phyloP scores from a whole-genome alignment of 2,113 vertebrate genomes.

The Corythoichthys intestinalis region DNA sequence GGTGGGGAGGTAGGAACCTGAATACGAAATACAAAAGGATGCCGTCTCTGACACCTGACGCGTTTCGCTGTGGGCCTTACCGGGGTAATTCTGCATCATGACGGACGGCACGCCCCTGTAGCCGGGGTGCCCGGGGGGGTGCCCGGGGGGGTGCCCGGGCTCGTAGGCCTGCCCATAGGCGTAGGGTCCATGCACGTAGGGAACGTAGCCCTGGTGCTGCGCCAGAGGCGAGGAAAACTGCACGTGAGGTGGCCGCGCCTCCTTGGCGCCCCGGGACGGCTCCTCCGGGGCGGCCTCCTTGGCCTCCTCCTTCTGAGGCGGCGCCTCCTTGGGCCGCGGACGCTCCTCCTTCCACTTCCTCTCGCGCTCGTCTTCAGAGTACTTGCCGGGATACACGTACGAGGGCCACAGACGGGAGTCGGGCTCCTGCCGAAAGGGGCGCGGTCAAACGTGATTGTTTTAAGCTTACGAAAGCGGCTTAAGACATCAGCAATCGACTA shows the following conservation, averaged over 20 bases:
- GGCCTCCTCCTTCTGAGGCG: slow-evolving; percentile 78
- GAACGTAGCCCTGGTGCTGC: slow-evolving; percentile 94
- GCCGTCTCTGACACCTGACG: no score
- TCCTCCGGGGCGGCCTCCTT: slow-evolving; percentile 82
- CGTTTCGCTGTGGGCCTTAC: slow-evolving; percentile 57
- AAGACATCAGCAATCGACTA: no score
- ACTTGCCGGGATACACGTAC: slow-evolving; percentile 87
- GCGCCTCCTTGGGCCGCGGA: slow-evolving; percentile 78
- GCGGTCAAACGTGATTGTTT: no score
- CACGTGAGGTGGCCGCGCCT: slow-evolving; percentile 82
- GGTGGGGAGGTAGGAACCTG: slow-evolving; percentile 88
- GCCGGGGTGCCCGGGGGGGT: slow-evolving; percentile 89
- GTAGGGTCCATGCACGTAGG: slow-evolving; percentile 91
- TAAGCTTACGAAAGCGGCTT: no score
- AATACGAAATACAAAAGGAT: not conserved
- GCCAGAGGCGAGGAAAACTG: slow-evolving; percentile 85
- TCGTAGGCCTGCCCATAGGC: slow-evolving; percentile 92
- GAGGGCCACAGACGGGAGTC: slow-evolving; percentile 80
- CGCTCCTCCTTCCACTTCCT: slow-evolving; percentile 87
- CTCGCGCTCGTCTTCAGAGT: slow-evolving; percentile 87
- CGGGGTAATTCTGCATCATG: slow-evolving; percentile 99
- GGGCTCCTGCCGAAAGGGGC: slow-evolving; percentile 69
- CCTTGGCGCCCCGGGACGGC: slow-evolving; percentile 71
- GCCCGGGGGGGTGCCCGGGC: slow-evolving; percentile 83
- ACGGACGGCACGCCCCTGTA: slow-evolving; percentile 91